Evolutionary conservation across 2,888 invertebrate species (phyloP), one percentile per base, ranked within the genome.

Genomic region (Dilophus febrilis): DNA sequence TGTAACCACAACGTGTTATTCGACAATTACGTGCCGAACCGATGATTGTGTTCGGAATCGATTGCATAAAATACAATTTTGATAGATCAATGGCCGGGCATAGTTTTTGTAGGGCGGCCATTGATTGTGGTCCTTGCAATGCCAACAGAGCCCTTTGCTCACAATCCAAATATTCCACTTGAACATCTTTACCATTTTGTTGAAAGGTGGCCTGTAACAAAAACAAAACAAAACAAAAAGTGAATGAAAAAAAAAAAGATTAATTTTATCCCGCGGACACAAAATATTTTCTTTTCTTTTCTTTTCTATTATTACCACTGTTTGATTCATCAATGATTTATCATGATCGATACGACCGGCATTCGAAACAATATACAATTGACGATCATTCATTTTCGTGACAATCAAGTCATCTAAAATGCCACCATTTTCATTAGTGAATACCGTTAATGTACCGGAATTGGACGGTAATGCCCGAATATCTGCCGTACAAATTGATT

Each of bases 361-460:
- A 61, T 98, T 98, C 0, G 95, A 94, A 1, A 99, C 98, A 7
- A 98, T 70, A 56, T 90, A 97, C 36, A 94, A 69, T 50, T 74
- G 72, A 45, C 80, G 70, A 2, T 76, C 68, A 19, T 68, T 67
- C 4, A 90, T 76, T 64, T 85, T 92, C 1, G 82, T 88, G 10
- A 97, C 80, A 46, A 98, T 95, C 44, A 97, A 68, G 63, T 97
- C 97, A 56, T 97, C 97, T 35, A 88, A 72, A 46, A 98, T 95
- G 10, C 94, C 91, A 6, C 94, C 97, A 17, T 74, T 70, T 3
- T 71, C 64, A 51, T 84, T 87, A 2, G 92, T 83, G 54, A 94
- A 92, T 2, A 97, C 77, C 0, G 94, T 88, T 16, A 98, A 65
- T 0, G 80, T 75, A 11, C 86, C 84, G 18, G 72, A 67, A 44